Base-by-base conservation (phyloP, 2,113 vertebrate genomes). In the Microcebus tavaratra region DNA sequence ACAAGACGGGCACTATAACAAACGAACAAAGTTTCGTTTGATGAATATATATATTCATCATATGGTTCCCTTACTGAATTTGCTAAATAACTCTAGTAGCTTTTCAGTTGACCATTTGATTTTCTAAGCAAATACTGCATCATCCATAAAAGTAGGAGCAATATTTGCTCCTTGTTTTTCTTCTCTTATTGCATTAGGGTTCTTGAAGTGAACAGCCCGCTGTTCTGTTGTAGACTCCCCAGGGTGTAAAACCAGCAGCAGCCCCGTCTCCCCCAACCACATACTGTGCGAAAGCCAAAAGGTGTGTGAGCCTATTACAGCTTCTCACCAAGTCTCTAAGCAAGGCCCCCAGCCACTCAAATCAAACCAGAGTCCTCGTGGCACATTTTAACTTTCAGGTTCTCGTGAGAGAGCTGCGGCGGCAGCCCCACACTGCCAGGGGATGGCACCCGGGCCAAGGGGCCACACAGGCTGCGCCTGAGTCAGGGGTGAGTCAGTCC, bases 381-480 rank as follows among this genome's bases (percentile, higher is more conserved):
- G 0, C 7, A 3, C 4, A 29, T 27, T 57, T 72, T 5, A 31
- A 81, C 95, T n/a, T 45, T 6, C 53, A 8, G 0, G 68, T 85
- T 88, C 92, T 90, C 70, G 1, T 0, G 34, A 83, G 59, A 90
- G 31, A 39, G 21, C 59, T 6, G 0, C 8, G 14, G 67, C 13
- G 1, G n/a, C 0, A 0, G 63, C 65, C 59, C 36, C 4, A 20
- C 8, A 1, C 39, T 57, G 5, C 34, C 61, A 27, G 84, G 45
- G 48, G 48, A 36, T n/a, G 63, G 82, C 45, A 34, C 75, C 5
- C 4, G 59, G 21, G 36, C 91, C 57, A 7, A 42, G 29, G 67
- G 90, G 90, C 97, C 97, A 81, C 94, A 75, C 89, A 86, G 78
- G 70, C 83, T 84, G 85, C 65, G 0, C 29, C 9, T 59, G 88